Percentiles rank a stretch among this genome's conserved stretches.
Conservation (phyloP, 1,140 invertebrate genomes). For the Nymphalis io region DNA sequence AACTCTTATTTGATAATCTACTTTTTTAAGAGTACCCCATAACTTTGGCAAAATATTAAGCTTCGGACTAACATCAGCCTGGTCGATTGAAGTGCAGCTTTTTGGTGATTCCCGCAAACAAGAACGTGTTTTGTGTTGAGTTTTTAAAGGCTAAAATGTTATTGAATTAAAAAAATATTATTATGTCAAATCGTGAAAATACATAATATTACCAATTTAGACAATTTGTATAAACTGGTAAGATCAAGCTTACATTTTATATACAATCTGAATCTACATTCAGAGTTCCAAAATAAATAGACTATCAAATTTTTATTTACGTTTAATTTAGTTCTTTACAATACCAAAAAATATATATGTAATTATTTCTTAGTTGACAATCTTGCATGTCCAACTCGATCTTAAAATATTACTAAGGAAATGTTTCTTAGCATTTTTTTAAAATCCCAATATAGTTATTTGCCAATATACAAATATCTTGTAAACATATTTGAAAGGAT, state of each 20-base stretch:
- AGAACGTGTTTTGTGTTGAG: conserved; percentile 21
- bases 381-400: neutral
- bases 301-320: too few species aligned
- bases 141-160: conserved; percentile 29
- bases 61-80: conserved; percentile 31
- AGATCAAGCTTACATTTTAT: too few species aligned
- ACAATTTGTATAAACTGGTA: too few species aligned
- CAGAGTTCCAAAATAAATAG: neutral
- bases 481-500: too few species aligned
- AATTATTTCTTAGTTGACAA: neutral
- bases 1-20: conserved; percentile 15
- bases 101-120: conserved; percentile 25
- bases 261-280: too few species aligned
- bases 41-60: conserved; percentile 34
- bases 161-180: neutral
- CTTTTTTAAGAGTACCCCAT: conserved; percentile 36
- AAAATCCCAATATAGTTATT: too few species aligned
- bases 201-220: too few species aligned
- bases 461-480: too few species aligned
- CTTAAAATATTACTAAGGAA: neutral
- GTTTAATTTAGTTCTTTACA: neutral
- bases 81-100: conserved; percentile 28
- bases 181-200: neutral
- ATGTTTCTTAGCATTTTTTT: neutral
- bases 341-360: neutral